Evolutionary conservation across 1,140 invertebrate species (phyloP).

Genomic region (Cardiocondyla obscurior): DNA sequence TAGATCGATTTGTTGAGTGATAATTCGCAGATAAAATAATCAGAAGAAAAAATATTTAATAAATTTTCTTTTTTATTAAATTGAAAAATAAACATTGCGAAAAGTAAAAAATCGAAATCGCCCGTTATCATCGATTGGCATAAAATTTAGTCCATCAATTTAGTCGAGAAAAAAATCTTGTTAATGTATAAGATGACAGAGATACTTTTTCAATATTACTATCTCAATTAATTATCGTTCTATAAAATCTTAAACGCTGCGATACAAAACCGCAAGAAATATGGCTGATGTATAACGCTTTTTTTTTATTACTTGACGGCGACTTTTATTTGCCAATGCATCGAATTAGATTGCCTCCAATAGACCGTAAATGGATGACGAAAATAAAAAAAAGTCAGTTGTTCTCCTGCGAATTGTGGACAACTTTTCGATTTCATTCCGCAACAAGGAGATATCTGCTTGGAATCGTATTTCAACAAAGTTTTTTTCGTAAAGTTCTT

Average conservation of each 20-base stretch:
- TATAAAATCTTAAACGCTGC: not conserved
- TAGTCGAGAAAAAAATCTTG: not conserved
- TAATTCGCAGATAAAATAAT: not conserved
- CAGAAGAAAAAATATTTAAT: not conserved
- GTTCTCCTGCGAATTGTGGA: not conserved
- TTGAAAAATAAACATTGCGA: not conserved
- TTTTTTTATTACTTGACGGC: no score
- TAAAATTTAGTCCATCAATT: not conserved
- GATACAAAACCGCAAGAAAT: not conserved
- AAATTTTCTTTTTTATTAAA: slow-evolving; percentile 9
- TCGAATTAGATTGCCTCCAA: slow-evolving; percentile 24
- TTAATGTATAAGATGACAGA: not conserved
- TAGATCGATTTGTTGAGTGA: not conserved
- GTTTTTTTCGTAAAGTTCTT: slow-evolving; percentile 8
- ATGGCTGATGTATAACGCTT: not conserved
- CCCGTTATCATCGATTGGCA: not conserved
- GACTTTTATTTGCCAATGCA: not conserved
- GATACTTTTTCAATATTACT: slow-evolving; percentile 3
- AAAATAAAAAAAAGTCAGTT: slow-evolving; percentile 41
- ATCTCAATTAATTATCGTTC: not conserved
- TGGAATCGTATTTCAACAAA: not conserved
- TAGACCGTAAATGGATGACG: not conserved
- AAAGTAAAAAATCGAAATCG: no score
- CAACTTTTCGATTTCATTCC: not conserved
- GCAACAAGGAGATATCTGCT: not conserved